These are phyloP conservation scores for Bellardia bayeri DNA, from an alignment of 2,888 invertebrate genomes.

Conservation along the genomic window DNA sequence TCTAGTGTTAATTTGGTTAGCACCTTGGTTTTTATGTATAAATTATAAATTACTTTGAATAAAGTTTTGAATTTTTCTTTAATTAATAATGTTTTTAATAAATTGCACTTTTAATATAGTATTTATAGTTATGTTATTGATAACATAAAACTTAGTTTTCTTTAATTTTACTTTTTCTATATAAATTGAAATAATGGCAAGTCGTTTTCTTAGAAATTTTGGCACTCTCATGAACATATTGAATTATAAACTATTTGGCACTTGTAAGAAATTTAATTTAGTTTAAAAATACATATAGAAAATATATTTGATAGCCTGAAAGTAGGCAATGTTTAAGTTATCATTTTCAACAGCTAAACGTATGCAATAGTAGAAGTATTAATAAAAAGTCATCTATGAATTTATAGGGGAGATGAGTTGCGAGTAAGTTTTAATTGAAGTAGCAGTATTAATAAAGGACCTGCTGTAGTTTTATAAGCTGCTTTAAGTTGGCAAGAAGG, in stretches of 20 bases:
- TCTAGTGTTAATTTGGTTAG: slow-evolving; percentile 67
- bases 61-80: slow-evolving; percentile 17
- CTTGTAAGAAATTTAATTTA: not conserved
- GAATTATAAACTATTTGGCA: slow-evolving; percentile 14
- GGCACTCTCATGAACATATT: slow-evolving; percentile 21
- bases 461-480: no score
- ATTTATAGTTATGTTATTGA: not conserved
- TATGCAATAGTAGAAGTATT: not conserved
- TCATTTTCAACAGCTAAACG: not conserved
- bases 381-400: no score
- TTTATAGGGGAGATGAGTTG: no score
- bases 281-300: not conserved
- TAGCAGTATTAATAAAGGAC: no score
- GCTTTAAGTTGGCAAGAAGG: no score
- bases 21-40: slow-evolving; percentile 57
- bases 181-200: slow-evolving; percentile 53
- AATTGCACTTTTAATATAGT: slow-evolving; percentile 60
- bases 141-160: not conserved
- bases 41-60: slow-evolving; percentile 57
- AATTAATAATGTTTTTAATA: slow-evolving; percentile 31
- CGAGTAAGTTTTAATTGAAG: no score
- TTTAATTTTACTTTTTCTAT: not conserved
- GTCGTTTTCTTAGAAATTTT: slow-evolving; percentile 10
- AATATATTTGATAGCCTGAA: not conserved
- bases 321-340: not conserved